Evolutionary conservation across 2,888 invertebrate genomes (phyloP), one percentile per base, ranked within the genome.

Genomic region (Furcula furcula): DNA sequence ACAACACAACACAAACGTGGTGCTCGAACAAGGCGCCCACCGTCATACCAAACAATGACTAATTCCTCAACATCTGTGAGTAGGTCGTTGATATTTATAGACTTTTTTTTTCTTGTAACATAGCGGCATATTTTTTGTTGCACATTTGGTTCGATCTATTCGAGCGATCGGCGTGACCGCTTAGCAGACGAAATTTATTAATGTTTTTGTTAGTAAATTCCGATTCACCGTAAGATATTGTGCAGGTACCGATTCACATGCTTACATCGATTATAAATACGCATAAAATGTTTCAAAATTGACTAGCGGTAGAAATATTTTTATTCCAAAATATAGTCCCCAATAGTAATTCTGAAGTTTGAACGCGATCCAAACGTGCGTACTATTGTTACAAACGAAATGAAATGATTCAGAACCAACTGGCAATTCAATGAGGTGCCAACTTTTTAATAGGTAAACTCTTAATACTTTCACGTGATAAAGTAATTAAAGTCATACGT

Each of bases 91-190:
- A 40, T 56, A 50, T 47, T 48, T 48, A 48, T 48, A 53, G 35
- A 48, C 42, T 2, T 33, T 43, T 48, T n/a, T 55, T 47, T 46
- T 28, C 39, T 39, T 18, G 7, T 21, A 33, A 31, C 26, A 36
- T 56, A 59, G 47, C 57, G 46, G 62, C 32, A 36, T 25, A 38
- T 57, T 61, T 65, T 63, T 62, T 56, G 37, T 41, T 12, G 7
- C 10, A 39, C 50, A 41, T 43, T 41, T 46, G 47, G 23, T 21
- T 38, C 30, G 44, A 40, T 43, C 23, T 34, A 45, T 35, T 27
- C 50, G 25, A 33, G 26, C 29, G 32, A 44, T 55, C 31, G 22
- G 13, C 40, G 36, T 38, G 38, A 47, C 42, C 40, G 40, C 37
- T 50, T 31, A 26, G 29, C 36, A 22, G 40, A 39, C 34, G 21